Base-by-base conservation (phyloP, 2,113 vertebrate genomes). In the Dicrurus megarhynchus region DNA sequence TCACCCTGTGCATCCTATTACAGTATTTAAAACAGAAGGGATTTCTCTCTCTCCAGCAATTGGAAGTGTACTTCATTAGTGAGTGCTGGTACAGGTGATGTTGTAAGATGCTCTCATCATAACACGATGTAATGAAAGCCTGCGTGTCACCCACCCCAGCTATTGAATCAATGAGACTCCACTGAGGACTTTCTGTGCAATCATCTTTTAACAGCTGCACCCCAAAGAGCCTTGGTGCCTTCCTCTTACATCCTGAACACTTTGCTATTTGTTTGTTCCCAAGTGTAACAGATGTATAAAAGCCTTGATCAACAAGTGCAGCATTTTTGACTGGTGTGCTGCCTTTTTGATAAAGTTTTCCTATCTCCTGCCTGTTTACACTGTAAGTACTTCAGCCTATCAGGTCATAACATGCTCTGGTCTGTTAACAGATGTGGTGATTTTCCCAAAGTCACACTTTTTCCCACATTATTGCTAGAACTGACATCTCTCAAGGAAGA, bases 301-400 rank as follows among this genome's bases (percentile, higher is more conserved):
- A 74, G 9, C 12, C 56, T 24, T 16, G 20, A 33, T 26, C 44
- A 33, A 41, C 0, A 3, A 0, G 0, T 32, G 32, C 37, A 82
- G 56, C 12, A 6, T 32, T 94, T 80, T 49, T n/a, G 49, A 26
- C 12, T 33, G 32, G 3, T 8, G 7, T 22, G 13, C 7, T 47
- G 17, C 56, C 53, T 68, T 73, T 69, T 22, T 35, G 14, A 59
- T 17, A 61, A n/a, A n/a, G n/a, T n/a, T n/a, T n/a, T n/a, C n/a
- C n/a, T 2, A 47, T 35, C 37, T 35, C 42, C 37, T 57, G 50
- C 53, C 61, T 70, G 11, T 61, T 86, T 21, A 52, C 7, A 35
- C 23, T 1, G 0, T 11, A 37, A 80, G 13, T 16, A 39, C 68
- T 86, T 76, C 71, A 80, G 53, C 18, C 8, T 20, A 52, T 28